These are phyloP conservation scores for Propithecus deckenii DNA, from an alignment of 2,797 vertebrate species.

Conservation along the genomic window DNA sequence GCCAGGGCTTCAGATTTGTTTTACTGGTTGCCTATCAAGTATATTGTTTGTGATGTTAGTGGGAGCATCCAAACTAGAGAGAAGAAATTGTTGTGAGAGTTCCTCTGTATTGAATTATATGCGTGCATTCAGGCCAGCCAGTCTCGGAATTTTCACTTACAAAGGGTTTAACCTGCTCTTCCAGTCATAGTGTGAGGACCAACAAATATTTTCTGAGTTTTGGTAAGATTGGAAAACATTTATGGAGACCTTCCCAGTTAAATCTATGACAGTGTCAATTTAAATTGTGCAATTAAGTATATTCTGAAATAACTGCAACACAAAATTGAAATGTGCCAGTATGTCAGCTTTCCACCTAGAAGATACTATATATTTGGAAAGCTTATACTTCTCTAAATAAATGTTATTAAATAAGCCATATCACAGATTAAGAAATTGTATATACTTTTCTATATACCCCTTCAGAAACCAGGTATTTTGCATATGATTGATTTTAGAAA, in stretches of 20 bases:
- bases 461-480: conserved; percentile 82
- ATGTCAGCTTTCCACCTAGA: conserved; percentile 44
- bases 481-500: conserved; percentile 81
- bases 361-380: conserved; percentile 62
- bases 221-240: conserved; percentile 36
- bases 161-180: neutral
- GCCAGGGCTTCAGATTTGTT: neutral
- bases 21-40: neutral
- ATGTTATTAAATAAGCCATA: conserved; percentile 83
- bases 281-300: conserved; percentile 60
- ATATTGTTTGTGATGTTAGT: neutral
- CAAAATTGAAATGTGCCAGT: conserved; percentile 22
- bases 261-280: conserved; percentile 68
- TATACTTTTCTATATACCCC: conserved; percentile 70
- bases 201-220: conserved; percentile 39
- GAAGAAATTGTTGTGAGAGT: neutral
- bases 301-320: conserved; percentile 64
- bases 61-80: neutral
- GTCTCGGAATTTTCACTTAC: neutral
- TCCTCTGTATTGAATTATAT: neutral
- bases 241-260: conserved; percentile 53
- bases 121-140: neutral
- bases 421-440: conserved; percentile 74
- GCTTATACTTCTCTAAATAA: conserved; percentile 60
- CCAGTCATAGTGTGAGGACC: neutral